Conservation (phyloP, 2,113 vertebrate genomes). For the Oxygymnocypris stewartii region DNA sequence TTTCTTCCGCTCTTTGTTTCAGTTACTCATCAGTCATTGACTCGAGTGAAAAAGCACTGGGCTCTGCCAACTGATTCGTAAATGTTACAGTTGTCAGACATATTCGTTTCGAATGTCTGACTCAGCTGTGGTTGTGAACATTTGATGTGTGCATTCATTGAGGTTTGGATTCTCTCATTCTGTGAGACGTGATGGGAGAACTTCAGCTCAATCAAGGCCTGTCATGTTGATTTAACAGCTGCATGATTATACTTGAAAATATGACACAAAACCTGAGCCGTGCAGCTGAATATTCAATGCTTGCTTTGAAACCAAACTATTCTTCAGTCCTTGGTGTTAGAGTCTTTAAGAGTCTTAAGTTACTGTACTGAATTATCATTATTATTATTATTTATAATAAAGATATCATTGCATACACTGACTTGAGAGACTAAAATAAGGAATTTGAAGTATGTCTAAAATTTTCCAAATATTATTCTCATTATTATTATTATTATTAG, state of each 20-base stretch:
- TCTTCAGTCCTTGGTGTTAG: neutral
- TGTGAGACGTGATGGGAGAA: constrained; percentile 8
- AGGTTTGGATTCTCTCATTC: constrained; percentile 14
- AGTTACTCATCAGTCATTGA: constrained; percentile 31
- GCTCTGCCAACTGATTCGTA: constrained; percentile 3
- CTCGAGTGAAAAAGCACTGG: neutral
- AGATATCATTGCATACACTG: no score
- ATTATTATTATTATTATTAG: neutral
- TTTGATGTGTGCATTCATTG: constrained; percentile 3
- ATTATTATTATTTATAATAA: neutral
- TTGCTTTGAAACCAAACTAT: neutral
- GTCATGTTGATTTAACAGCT: constrained; percentile 19
- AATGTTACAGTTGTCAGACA: constrained; percentile 7
- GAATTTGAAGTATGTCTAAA: neutral
- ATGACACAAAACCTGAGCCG: neutral
- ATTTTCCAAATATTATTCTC: neutral
- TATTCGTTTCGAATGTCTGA: constrained; percentile 20
- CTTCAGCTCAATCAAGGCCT: neutral
- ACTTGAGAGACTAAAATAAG: no score
- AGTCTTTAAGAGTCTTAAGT: neutral
- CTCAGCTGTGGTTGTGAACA: constrained; percentile 24
- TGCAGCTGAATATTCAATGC: constrained; percentile 14
- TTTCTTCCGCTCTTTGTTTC: constrained; percentile 39
- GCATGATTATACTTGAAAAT: neutral
- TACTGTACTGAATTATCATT: neutral